These are phyloP conservation scores for Rhinichthys osculus DNA, from an alignment of 2,797 vertebrate genomes.

Conservation along the genomic window DNA sequence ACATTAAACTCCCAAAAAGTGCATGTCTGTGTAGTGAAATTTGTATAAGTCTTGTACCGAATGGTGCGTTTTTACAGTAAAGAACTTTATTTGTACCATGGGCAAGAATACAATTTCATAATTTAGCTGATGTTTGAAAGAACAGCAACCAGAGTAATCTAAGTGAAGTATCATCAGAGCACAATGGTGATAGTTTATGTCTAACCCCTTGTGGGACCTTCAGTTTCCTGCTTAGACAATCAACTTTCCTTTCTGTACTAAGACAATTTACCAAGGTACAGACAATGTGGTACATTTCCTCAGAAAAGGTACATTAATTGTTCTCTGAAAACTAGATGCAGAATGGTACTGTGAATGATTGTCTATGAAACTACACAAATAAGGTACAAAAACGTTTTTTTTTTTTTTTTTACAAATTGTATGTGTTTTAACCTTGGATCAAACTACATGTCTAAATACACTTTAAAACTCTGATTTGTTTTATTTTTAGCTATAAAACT, in stretches of 20 bases:
- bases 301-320: background rate
- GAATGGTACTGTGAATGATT: background rate
- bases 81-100: background rate
- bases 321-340: background rate
- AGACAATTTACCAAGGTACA: background rate
- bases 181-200: background rate
- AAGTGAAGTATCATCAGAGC: background rate
- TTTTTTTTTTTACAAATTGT: background rate
- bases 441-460: background rate
- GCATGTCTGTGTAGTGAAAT: background rate
- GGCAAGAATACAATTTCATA: background rate
- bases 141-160: background rate
- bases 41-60: background rate
- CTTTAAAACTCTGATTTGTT: background rate
- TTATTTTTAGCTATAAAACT: background rate
- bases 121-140: background rate
- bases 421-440: background rate
- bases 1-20: too few relatives aligned
- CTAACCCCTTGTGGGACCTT: background rate
- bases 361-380: background rate
- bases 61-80: background rate
- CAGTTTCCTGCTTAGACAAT: background rate
- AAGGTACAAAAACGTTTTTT: background rate
- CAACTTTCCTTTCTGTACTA: background rate
- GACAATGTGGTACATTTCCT: background rate